phyloP scores from a whole-genome alignment of 2,888 invertebrate genomes.

The Callyntrura sp. region DNA sequence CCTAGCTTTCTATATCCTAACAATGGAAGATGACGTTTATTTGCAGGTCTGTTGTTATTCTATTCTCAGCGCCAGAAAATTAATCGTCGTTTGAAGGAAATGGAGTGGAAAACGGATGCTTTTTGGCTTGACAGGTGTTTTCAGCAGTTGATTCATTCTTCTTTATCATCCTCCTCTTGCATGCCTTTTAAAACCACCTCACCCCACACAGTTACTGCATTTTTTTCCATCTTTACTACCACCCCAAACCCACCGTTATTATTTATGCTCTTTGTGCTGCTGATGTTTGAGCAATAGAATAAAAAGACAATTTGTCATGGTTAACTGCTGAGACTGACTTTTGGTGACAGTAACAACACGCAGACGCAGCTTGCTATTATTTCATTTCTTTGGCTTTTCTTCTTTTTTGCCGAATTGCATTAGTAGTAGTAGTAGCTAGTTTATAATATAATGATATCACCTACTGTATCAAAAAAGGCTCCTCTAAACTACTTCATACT shows the following conservation, averaged over 20 bases:
- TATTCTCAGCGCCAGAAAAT: slow-evolving; percentile 25
- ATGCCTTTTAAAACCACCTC: slow-evolving; percentile 20
- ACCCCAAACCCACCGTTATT: slow-evolving; percentile 35
- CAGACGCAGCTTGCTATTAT: background rate
- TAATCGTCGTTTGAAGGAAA: slow-evolving; percentile 54
- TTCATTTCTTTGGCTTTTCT: slow-evolving; percentile 21
- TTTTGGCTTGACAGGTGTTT: slow-evolving; percentile 50
- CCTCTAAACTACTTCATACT: too few species aligned
- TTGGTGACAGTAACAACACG: slow-evolving; percentile 40
- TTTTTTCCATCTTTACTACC: background rate
- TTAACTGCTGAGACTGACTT: slow-evolving; percentile 18
- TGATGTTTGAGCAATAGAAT: slow-evolving; percentile 16
- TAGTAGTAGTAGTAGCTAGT: too few species aligned
- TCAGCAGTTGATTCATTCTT: slow-evolving; percentile 37
- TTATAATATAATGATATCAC: too few species aligned
- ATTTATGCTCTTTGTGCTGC: slow-evolving; percentile 20
- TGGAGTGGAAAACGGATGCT: slow-evolving; percentile 66
- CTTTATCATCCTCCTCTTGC: slow-evolving; percentile 15
- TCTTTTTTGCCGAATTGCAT: background rate
- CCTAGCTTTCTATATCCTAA: slow-evolving; percentile 11
- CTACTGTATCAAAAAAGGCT: too few species aligned
- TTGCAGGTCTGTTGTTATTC: background rate
- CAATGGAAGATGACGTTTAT: background rate
- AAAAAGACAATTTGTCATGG: slow-evolving; percentile 51
- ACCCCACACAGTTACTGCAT: background rate